Percentiles rank a stretch among this genome's conserved stretches.
Conservation (phyloP, 1,140 invertebrate species). For the Zaprionus gabonicus region DNA sequence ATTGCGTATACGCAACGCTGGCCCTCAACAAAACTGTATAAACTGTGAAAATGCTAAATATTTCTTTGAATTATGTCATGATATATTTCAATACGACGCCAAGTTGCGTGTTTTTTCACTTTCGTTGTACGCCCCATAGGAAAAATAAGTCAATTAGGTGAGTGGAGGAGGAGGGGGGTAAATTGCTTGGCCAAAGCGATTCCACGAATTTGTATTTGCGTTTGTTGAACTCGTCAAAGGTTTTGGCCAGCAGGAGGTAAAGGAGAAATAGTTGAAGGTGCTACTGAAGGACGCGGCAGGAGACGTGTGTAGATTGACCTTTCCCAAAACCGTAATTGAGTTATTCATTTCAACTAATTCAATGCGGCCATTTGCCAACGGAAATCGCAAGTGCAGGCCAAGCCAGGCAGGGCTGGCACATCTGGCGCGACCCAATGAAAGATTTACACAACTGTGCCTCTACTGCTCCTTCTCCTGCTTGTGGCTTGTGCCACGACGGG, state of each 20-base stretch:
- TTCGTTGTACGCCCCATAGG: constrained; percentile 43
- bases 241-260: not conserved
- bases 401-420: constrained; percentile 40
- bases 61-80: constrained; percentile 68
- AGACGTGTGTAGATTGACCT: not conserved
- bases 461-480: not conserved
- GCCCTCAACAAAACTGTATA: not conserved
- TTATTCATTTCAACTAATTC: constrained; percentile 51
- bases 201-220: constrained; percentile 19
- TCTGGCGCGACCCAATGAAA: constrained; percentile 62
- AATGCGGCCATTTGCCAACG: constrained; percentile 39
- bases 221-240: constrained; percentile 49
- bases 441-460: constrained; percentile 58
- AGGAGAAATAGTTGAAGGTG: not conserved
- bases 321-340: constrained; percentile 56
- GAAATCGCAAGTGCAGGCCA: constrained; percentile 44
- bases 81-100: constrained; percentile 51
- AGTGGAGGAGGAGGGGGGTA: not conserved
- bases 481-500: constrained; percentile 32
- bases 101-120: constrained; percentile 73
- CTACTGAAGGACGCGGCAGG: not conserved
- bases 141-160: not conserved
- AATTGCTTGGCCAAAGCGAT: not conserved
- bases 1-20: constrained; percentile 1
- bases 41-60: constrained; percentile 40